These are phyloP conservation scores for Watsonalla binaria DNA, from an alignment of 2,888 invertebrate genomes.

Conservation along the genomic window DNA sequence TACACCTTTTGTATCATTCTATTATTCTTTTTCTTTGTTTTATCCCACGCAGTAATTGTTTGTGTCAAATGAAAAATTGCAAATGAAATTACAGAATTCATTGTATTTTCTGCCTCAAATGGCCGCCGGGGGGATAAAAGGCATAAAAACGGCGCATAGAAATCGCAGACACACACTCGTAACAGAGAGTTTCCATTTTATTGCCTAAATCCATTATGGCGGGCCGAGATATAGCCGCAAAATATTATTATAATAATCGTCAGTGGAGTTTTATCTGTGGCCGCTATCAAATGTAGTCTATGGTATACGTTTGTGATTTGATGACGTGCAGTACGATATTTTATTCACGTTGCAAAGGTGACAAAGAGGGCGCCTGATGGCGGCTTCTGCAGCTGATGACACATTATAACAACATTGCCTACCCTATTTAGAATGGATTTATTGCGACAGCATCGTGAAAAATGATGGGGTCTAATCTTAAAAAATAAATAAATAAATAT, in stretches of 20 bases:
- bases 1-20: constrained; percentile 27
- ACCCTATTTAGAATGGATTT: too few relatives aligned
- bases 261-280: neutral
- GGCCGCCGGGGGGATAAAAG: constrained; percentile 36
- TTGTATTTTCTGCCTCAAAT: constrained; percentile 43
- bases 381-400: too few relatives aligned
- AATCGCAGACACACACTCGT: constrained; percentile 13
- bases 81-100: constrained; percentile 50
- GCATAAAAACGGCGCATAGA: constrained; percentile 32
- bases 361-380: too few relatives aligned
- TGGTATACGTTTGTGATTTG: too few relatives aligned
- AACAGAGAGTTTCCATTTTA: constrained; percentile 12
- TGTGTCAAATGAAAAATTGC: constrained; percentile 52
- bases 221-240: constrained; percentile 5
- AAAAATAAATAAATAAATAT: too few relatives aligned
- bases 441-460: too few relatives aligned
- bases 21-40: constrained; percentile 25
- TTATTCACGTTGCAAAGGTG: too few relatives aligned
- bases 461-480: too few relatives aligned
- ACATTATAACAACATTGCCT: too few relatives aligned
- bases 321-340: too few relatives aligned
- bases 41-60: constrained; percentile 36
- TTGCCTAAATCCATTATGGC: constrained; percentile 20
- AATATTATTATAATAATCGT: neutral
- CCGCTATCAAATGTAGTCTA: too few relatives aligned